A percentile compares a stretch with the other conserved stretches of the same genome.
Conservation (phyloP, 1,140 invertebrate genomes). For the Tigriopus japonicus region DNA sequence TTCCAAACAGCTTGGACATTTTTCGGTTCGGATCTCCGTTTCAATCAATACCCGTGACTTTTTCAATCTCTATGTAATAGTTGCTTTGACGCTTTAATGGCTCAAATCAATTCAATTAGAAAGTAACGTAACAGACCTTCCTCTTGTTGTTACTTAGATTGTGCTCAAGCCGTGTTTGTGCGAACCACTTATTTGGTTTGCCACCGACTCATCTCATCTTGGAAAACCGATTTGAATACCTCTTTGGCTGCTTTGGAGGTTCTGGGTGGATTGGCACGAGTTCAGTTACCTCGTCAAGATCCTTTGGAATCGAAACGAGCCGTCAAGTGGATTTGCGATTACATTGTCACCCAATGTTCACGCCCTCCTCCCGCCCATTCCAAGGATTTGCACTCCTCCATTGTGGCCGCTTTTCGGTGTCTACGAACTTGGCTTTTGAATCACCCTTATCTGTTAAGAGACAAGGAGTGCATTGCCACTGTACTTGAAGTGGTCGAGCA, state of each 20-base stretch:
- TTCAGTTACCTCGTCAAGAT: slow-evolving; percentile 49
- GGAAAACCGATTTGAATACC: slow-evolving; percentile 87
- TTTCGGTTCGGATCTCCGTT: too few species aligned
- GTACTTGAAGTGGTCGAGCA: slow-evolving; percentile 91
- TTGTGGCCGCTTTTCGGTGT: slow-evolving; percentile 82
- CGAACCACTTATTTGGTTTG: slow-evolving; percentile 79
- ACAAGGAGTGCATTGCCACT: slow-evolving; percentile 74
- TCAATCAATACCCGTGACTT: too few species aligned
- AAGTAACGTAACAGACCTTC: too few species aligned
- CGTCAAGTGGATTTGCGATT: slow-evolving; percentile 95
- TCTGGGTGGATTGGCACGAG: slow-evolving; percentile 63
- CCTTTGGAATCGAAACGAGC: slow-evolving; percentile 68
- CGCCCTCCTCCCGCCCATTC: slow-evolving; percentile 86
- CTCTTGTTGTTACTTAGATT: too few species aligned
- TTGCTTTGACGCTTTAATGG: too few species aligned
- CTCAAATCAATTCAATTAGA: too few species aligned
- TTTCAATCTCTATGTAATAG: too few species aligned
- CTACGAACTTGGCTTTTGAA: slow-evolving; percentile 68
- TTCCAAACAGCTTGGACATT: too few species aligned
- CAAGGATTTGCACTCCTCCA: slow-evolving; percentile 91
- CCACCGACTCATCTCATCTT: slow-evolving; percentile 78
- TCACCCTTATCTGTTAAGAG: slow-evolving; percentile 64
- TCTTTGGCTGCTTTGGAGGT: slow-evolving; percentile 82
- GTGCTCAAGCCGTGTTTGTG: slow-evolving; percentile 41
- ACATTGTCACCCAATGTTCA: slow-evolving; percentile 86